Percentiles rank a stretch among this genome's conserved stretches.
phyloP scores from a whole-genome alignment of 2,797 vertebrate genomes.

The Mallotus villosus region DNA sequence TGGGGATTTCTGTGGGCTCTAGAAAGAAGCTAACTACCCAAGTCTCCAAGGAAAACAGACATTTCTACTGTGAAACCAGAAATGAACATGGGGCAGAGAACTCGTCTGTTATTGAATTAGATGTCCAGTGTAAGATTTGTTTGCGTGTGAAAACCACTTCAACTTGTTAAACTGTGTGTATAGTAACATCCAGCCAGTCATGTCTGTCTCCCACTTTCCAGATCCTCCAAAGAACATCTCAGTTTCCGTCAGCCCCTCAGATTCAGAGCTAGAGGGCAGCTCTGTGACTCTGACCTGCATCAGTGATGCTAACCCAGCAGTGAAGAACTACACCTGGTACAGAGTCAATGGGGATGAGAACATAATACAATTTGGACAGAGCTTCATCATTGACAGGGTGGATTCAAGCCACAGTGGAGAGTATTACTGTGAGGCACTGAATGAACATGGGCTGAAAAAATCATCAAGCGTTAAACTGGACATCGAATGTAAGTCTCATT shows the following conservation, averaged over 20 bases:
- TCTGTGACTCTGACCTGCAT: constrained; percentile 57
- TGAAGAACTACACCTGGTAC: constrained; percentile 59
- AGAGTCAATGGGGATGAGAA: constrained; percentile 24
- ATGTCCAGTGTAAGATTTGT: constrained; percentile 5
- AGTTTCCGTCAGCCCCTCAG: constrained; percentile 27
- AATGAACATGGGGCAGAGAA: constrained; percentile 17
- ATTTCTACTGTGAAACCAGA: constrained; percentile 17
- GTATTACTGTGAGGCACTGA: constrained; percentile 48
- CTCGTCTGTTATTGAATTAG: not conserved
- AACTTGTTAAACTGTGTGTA: not conserved
- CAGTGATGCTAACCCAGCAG: constrained; percentile 53
- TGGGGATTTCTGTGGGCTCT: not conserved
- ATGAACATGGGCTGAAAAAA: constrained; percentile 42
- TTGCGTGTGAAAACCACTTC: not conserved
- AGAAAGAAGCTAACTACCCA: constrained; percentile 1
- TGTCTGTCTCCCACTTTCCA: constrained; percentile 29
- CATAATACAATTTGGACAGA: constrained; percentile 11
- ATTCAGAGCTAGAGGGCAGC: constrained; percentile 50
- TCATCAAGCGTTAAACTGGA: constrained; percentile 54
- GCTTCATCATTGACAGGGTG: constrained; percentile 8
- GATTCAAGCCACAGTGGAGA: constrained; percentile 29
- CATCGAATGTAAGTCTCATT: constrained; percentile 59
- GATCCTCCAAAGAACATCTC: constrained; percentile 62
- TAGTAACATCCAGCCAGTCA: not conserved
- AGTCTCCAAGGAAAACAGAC: not conserved